Evolutionary conservation across 2,113 vertebrate species (phyloP).

Genomic region (Pleuronectes platessa): DNA sequence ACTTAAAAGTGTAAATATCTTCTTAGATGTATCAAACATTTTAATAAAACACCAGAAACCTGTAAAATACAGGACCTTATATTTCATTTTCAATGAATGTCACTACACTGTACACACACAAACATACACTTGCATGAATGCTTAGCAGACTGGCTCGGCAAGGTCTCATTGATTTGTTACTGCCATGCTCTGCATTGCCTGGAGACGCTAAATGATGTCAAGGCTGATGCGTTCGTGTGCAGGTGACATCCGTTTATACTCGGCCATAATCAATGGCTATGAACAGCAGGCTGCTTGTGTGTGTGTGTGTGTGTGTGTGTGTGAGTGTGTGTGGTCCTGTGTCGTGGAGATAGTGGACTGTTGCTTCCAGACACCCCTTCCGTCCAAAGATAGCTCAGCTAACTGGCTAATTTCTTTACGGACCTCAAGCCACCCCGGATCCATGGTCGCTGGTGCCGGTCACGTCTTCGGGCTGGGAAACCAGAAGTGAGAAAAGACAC

Average conservation of each 20-base stretch:
- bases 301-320: conserved; percentile 11
- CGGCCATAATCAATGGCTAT: conserved; percentile 41
- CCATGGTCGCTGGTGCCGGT: background rate
- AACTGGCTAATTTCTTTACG: conserved; percentile 25
- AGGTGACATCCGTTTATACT: conserved; percentile 59
- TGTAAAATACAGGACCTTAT: too few species aligned
- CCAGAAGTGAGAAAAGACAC: conserved; percentile 23
- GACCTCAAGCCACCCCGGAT: background rate
- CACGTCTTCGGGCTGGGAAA: background rate
- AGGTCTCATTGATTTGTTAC: conserved; percentile 56
- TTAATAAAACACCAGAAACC: too few species aligned
- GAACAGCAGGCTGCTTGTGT: conserved; percentile 20
- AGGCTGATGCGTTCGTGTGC: conserved; percentile 45
- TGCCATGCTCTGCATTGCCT: conserved; percentile 43
- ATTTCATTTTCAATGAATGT: too few species aligned
- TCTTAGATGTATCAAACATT: too few species aligned
- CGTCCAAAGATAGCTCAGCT: conserved; percentile 22
- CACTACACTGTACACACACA: background rate
- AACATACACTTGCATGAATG: background rate
- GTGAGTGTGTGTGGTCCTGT: conserved; percentile 31
- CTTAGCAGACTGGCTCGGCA: conserved; percentile 10
- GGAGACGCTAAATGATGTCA: conserved; percentile 57
- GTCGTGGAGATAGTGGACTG: conserved; percentile 30
- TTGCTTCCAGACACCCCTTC: conserved; percentile 23
- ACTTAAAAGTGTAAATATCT: too few species aligned